phyloP scores from a whole-genome alignment of 2,888 invertebrate genomes.

The Pyrochroa serraticornis region DNA sequence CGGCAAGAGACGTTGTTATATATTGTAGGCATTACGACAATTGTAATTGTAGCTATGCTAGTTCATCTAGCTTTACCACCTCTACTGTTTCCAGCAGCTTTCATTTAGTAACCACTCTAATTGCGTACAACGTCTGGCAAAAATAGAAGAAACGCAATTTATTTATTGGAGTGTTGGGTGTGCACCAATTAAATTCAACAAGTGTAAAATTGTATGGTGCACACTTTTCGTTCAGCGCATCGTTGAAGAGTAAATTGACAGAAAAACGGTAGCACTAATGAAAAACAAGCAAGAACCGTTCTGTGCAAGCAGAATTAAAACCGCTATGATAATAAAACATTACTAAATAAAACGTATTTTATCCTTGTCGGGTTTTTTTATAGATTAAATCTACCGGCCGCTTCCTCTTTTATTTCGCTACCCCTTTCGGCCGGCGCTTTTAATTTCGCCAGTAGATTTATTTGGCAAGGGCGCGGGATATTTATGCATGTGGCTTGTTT shows the following conservation, averaged over 20 bases:
- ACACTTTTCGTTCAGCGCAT: slow-evolving; percentile 9
- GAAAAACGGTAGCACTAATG: slow-evolving; percentile 17
- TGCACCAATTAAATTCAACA: slow-evolving; percentile 28
- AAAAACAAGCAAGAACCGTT: slow-evolving; percentile 33
- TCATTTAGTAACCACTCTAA: no score
- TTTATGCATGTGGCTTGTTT: slow-evolving; percentile 42
- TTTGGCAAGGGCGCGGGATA: slow-evolving; percentile 46
- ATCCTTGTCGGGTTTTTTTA: slow-evolving; percentile 38
- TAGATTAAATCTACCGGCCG: slow-evolving; percentile 36
- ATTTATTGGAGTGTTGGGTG: slow-evolving; percentile 16
- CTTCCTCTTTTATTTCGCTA: slow-evolving; percentile 42
- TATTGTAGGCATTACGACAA: no score
- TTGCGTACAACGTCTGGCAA: no score
- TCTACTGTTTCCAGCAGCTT: no score
- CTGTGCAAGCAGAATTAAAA: slow-evolving; percentile 37
- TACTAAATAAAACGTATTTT: slow-evolving; percentile 41
- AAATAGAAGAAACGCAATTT: slow-evolving; percentile 1
- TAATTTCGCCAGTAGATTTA: slow-evolving; percentile 51
- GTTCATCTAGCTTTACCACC: no score
- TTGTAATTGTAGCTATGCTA: no score
- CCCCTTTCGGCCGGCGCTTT: slow-evolving; percentile 48
- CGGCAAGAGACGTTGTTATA: no score
- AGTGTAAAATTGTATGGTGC: slow-evolving; percentile 25
- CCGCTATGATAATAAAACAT: slow-evolving; percentile 41
- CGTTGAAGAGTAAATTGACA: slow-evolving; percentile 16